Conservation (phyloP, 1,140 invertebrate species). For the Stegodyphus dumicola region DNA sequence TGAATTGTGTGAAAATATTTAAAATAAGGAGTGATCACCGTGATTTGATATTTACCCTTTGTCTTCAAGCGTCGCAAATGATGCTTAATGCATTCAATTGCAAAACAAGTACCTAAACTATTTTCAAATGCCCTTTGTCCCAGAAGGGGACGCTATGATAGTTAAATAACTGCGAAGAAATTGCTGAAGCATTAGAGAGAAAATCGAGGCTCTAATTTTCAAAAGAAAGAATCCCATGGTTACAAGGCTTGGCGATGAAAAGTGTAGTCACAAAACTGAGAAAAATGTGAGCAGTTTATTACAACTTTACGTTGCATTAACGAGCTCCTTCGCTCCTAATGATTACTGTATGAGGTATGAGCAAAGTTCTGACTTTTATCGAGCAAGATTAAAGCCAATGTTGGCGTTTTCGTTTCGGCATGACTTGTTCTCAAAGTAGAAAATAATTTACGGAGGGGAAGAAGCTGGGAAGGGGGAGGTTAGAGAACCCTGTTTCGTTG, state of each 20-base stretch:
- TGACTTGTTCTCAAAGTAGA: constrained; percentile 17
- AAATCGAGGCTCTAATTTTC: neutral
- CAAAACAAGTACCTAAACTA: no score
- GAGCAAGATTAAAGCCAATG: constrained; percentile 45
- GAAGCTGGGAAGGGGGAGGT: no score
- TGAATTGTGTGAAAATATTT: no score
- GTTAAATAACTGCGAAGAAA: neutral
- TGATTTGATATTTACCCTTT: no score
- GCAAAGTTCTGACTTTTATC: constrained; percentile 43
- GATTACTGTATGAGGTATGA: constrained; percentile 34
- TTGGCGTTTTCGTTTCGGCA: constrained; percentile 21
- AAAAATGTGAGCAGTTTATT: constrained; percentile 39
- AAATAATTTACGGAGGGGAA: constrained; percentile 41
- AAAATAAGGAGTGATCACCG: no score
- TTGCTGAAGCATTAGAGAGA: neutral
- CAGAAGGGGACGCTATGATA: no score
- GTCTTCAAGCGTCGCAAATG: no score
- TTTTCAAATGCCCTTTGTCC: no score
- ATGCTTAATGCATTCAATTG: no score
- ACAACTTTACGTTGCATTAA: neutral
- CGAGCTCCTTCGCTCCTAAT: constrained; percentile 36
- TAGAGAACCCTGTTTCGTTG: neutral
- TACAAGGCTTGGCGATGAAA: no score
- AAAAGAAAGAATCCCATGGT: neutral
- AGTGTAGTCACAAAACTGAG: constrained; percentile 7